Percentiles rank a stretch among this genome's conserved stretches.
Evolutionary conservation across 2,113 vertebrate genomes (phyloP).

Genomic region (Alethe castanea): DNA sequence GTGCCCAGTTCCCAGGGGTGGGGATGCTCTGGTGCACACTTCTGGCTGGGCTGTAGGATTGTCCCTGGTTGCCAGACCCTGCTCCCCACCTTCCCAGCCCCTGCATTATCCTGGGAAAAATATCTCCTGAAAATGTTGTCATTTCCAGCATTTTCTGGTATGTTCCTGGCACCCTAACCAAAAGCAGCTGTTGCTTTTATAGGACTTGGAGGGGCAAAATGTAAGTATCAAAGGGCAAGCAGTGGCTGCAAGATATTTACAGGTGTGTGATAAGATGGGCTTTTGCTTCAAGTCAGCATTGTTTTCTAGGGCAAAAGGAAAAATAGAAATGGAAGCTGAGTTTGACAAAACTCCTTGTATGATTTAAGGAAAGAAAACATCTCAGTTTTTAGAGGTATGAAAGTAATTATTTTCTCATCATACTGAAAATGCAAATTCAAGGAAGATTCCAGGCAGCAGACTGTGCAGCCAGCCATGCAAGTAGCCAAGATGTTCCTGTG

Average conservation of each 20-base stretch:
- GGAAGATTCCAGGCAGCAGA: background rate
- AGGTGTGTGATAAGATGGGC: background rate
- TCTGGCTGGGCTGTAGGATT: rapidly evolving
- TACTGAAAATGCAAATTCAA: background rate
- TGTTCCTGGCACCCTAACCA: background rate
- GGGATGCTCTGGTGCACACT: background rate
- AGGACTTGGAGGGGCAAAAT: background rate
- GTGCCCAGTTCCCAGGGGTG: rapidly evolving
- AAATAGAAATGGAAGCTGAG: background rate
- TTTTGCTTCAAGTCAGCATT: background rate
- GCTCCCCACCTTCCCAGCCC: background rate
- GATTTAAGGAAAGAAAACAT: background rate
- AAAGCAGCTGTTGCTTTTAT: background rate
- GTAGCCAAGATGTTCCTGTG: background rate
- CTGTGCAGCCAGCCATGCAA: background rate
- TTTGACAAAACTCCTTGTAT: background rate
- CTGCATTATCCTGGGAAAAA: background rate
- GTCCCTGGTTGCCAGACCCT: background rate
- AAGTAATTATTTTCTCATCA: background rate
- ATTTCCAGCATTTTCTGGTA: background rate
- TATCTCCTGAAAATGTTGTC: background rate
- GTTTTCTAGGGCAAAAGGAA: background rate
- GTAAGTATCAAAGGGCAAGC: background rate
- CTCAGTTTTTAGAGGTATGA: background rate
- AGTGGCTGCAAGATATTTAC: background rate